Percentiles rank a stretch among this genome's conserved stretches.
phyloP scores from a whole-genome alignment of 2,797 vertebrate genomes.

The Eulemur rubriventer region DNA sequence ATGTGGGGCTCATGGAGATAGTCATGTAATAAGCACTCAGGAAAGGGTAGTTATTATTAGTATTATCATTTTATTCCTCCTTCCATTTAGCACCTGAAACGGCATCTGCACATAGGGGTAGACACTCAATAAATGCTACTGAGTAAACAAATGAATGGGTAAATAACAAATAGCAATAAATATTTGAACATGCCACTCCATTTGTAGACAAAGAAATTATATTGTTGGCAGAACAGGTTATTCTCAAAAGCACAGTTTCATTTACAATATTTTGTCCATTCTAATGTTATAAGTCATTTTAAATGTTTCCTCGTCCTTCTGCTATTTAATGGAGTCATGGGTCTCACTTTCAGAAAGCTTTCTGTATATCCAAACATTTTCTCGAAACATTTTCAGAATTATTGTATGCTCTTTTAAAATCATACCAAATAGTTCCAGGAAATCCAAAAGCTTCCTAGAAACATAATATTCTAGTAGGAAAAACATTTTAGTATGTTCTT shows the following conservation, averaged over 20 bases:
- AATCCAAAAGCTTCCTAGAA: slow-evolving; percentile 42
- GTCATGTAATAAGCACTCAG: not conserved
- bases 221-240: not conserved
- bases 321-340: not conserved
- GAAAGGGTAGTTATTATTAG: not conserved
- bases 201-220: not conserved
- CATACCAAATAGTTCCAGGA: slow-evolving; percentile 46
- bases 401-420: slow-evolving; percentile 26
- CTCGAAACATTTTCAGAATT: not conserved
- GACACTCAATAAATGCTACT: not conserved
- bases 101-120: not conserved
- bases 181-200: not conserved
- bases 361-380: slow-evolving; percentile 19
- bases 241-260: not conserved
- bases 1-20: not conserved
- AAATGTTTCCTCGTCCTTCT: not conserved
- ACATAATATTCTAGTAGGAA: not conserved
- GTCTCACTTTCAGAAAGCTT: slow-evolving; percentile 25
- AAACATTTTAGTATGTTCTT: not conserved
- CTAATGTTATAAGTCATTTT: not conserved
- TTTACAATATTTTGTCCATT: not conserved
- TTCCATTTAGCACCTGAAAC: not conserved
- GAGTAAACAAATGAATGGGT: not conserved
- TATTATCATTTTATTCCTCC: not conserved
- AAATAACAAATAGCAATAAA: not conserved